Evolutionary conservation across 2,113 vertebrate species (phyloP).

Genomic region (Emydocephalus ijimae): DNA sequence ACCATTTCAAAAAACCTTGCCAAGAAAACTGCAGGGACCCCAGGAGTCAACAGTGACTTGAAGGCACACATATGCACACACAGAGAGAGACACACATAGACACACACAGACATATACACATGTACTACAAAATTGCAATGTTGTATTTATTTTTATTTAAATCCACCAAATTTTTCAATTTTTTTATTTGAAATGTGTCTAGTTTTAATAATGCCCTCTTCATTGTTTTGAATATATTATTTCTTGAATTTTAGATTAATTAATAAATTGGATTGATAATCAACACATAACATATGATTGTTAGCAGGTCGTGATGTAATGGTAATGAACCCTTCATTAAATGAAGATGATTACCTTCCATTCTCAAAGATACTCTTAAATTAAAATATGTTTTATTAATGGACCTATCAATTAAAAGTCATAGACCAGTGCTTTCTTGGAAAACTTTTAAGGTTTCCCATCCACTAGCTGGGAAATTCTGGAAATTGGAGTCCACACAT

Average conservation of each 20-base stretch:
- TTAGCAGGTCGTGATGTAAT: not conserved
- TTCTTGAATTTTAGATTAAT: not conserved
- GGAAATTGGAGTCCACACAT: not conserved
- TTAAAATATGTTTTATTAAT: not conserved
- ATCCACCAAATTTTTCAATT: not conserved
- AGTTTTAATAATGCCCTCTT: not conserved
- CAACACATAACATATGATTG: not conserved
- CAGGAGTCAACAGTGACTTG: not conserved
- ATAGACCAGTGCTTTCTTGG: not conserved
- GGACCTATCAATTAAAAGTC: not conserved
- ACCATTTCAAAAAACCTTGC: not conserved
- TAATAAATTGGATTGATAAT: not conserved
- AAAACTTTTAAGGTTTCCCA: not conserved
- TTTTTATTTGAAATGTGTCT: not conserved
- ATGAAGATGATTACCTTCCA: not conserved
- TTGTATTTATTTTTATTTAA: not conserved
- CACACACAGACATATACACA: not conserved
- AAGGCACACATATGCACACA: not conserved
- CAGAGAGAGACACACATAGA: too few relatives aligned
- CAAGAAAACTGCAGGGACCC: not conserved
- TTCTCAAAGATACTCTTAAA: not conserved
- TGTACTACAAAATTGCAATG: not conserved
- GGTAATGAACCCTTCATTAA: not conserved
- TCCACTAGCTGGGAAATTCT: not conserved
- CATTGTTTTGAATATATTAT: not conserved